Evolutionary conservation across 1,140 invertebrate species (phyloP), one percentile per base, ranked within the genome.

Genomic region (Arion vulgaris): DNA sequence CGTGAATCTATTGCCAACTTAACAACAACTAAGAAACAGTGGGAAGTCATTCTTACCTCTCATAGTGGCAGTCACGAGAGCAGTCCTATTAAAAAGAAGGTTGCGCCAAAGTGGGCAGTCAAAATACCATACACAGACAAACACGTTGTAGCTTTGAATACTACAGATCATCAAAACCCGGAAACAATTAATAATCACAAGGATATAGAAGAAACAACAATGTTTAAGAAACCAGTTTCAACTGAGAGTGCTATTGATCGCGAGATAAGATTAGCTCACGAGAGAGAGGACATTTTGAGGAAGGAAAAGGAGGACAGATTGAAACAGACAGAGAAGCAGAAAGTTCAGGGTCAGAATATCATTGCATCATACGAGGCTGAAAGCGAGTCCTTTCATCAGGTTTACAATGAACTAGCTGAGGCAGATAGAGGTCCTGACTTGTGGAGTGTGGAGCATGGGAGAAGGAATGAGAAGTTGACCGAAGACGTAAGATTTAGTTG

Each of bases 171-270:
- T 0, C 32, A 68, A 74, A n/a, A n/a, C n/a, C n/a, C n/a, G n/a
- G n/a, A n/a, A n/a, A n/a, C n/a, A n/a, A 38, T 57, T 36, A 28
- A 39, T 0, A 57, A 28, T 73, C 41, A 36, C 15, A 68, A 79
- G 32, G 23, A 19, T 13, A 85, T 32, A 0, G 81, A 73, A 81
- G 45, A 77, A 1, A 73, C 78, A 23, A 49, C 74, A 19, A 51
- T 72, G 49, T 84, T 81, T 68, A 51, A 80, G 32, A 74, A 74
- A 9, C 72, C 82, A 38, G 85, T 85, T 81, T 84, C 86, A 17
- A 85, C 77, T 83, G 94, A 94, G 88, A 93, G 94, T 85, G 93
- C 94, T 39, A 94, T 94, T 66, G 94, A 94, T 83, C 87, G 93
- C 51, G 94, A 94, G 84, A 94, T 94, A 80, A 90, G 94, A n/a